Evolutionary conservation across 1,140 invertebrate genomes (phyloP).

Genomic region (Calosoma granatense): DNA sequence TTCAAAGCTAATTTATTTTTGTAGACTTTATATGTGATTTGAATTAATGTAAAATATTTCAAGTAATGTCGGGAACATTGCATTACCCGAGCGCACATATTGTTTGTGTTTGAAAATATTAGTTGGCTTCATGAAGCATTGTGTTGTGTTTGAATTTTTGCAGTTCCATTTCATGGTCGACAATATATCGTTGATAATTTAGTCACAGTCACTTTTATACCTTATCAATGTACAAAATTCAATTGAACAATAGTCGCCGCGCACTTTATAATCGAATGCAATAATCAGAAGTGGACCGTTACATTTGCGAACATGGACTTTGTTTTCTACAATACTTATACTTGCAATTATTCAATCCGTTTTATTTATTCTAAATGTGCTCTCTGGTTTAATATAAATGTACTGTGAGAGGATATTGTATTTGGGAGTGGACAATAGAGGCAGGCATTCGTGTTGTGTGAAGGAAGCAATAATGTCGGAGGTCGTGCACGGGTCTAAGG

Average conservation of each 20-base stretch:
- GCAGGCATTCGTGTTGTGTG: no score
- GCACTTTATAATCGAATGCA: neutral
- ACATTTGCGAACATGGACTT: neutral
- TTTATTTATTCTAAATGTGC: neutral
- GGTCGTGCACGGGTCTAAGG: neutral
- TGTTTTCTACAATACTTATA: neutral
- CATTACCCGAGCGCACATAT: neutral
- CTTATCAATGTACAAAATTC: neutral
- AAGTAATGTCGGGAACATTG: neutral
- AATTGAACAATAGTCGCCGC: neutral
- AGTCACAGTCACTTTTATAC: neutral
- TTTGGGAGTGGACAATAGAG: neutral
- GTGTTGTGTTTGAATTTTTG: no score
- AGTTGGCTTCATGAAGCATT: no score
- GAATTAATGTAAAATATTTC: neutral
- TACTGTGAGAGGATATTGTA: neutral
- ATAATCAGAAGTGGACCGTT: neutral
- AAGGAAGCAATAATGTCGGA: neutral
- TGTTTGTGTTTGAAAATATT: neutral
- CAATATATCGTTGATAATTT: neutral
- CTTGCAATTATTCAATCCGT: neutral
- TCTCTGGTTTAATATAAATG: neutral
- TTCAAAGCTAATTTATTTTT: neutral
- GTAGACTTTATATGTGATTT: neutral
- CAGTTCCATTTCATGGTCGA: neutral